Percentiles rank a stretch among this genome's conserved stretches.
These are phyloP conservation scores for pig (Sus scrofa) DNA, from an alignment of 2,113 vertebrate species.

Conservation along the genomic window DNA sequence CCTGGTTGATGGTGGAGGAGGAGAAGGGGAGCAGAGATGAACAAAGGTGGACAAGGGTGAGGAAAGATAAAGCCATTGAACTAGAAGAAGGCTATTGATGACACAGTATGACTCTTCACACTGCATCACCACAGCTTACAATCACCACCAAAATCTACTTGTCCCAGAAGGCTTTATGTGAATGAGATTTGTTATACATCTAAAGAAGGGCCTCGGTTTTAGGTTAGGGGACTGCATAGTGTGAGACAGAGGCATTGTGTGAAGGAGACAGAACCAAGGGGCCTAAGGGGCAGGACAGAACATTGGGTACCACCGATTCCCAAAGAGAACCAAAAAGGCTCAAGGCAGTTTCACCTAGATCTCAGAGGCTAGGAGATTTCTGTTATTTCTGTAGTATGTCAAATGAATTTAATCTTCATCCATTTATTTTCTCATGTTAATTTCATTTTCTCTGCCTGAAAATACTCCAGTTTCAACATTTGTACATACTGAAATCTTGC, in stretches of 20 bases:
- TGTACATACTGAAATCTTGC: neutral
- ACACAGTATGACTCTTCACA: neutral
- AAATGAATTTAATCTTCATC: neutral
- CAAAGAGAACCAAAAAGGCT: neutral
- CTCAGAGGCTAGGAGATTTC: neutral
- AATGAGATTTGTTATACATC: neutral
- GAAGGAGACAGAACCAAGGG: neutral
- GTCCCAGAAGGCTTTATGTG: neutral
- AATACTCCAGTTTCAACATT: neutral
- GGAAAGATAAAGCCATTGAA: neutral
- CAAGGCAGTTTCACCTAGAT: neutral
- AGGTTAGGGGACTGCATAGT: neutral
- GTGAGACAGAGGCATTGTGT: neutral
- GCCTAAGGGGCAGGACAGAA: neutral
- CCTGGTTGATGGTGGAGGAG: neutral
- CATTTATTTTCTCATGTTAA: neutral
- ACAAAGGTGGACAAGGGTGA: neutral
- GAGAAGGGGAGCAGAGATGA: neutral
- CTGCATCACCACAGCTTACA: neutral
- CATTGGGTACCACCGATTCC: neutral
- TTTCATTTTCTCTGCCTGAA: neutral
- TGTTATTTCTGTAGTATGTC: neutral
- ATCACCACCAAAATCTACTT: neutral
- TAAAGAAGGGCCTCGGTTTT: neutral
- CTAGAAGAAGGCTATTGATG: neutral